Percentiles rank a stretch among this genome's conserved stretches.
These are phyloP conservation scores for Electrona antarctica DNA, from an alignment of 2,113 vertebrate genomes.

Conservation along the genomic window DNA sequence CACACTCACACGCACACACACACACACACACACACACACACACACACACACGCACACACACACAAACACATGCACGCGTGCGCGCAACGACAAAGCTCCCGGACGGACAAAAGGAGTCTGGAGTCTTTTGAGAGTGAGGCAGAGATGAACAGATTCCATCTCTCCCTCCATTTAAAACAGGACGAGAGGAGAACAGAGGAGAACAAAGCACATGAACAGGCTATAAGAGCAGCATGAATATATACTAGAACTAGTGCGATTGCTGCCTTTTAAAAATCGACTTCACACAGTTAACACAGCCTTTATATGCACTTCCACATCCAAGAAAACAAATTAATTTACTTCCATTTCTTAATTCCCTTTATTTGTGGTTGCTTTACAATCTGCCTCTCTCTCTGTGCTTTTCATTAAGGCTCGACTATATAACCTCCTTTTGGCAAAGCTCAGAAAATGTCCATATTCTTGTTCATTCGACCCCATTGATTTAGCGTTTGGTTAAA, in stretches of 20 bases:
- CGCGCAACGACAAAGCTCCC: slow-evolving; percentile 65
- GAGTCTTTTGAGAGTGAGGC: slow-evolving; percentile 90
- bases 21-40: slow-evolving; percentile 53
- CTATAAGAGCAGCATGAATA: no score
- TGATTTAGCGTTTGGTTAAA: slow-evolving; percentile 95
- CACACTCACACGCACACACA: slow-evolving; percentile 55
- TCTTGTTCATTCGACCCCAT: slow-evolving; percentile 81
- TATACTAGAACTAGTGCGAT: slow-evolving; percentile 35
- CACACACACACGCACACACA: slow-evolving; percentile 62
- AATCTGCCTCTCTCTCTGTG: slow-evolving; percentile 39
- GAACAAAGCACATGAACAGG: slow-evolving; percentile 74
- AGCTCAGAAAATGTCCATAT: slow-evolving; percentile 85
- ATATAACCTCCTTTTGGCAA: slow-evolving; percentile 67
- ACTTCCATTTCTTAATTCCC: slow-evolving; percentile 1
- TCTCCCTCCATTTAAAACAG: slow-evolving; percentile 80
- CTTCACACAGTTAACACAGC: slow-evolving; percentile 30
- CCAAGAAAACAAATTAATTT: slow-evolving; percentile 8
- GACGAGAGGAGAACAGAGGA: slow-evolving; percentile 71
- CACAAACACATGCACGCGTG: slow-evolving; percentile 65
- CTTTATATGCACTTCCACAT: slow-evolving; percentile 11
- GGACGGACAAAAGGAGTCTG: slow-evolving; percentile 86
- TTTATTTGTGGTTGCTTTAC: slow-evolving; percentile 25
- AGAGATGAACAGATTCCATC: slow-evolving; percentile 94
- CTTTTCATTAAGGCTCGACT: slow-evolving; percentile 62
- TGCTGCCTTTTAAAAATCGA: slow-evolving; percentile 49